These are phyloP conservation scores for Oceanodroma leucorhoa DNA, from an alignment of 2,797 vertebrate genomes.

Conservation along the genomic window DNA sequence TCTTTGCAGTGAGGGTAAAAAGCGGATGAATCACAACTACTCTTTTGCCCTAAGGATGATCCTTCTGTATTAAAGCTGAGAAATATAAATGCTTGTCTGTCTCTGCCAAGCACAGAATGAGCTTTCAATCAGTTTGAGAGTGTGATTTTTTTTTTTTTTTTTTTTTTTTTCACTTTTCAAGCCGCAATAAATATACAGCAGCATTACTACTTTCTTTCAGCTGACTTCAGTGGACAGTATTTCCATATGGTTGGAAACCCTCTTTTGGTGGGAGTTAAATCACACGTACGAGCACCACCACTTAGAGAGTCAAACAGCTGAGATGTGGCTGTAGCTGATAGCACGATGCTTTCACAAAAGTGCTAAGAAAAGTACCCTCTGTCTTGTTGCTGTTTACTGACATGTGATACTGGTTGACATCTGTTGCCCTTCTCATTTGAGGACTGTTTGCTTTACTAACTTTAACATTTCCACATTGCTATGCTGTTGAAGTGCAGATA, in stretches of 20 bases:
- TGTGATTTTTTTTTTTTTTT: not conserved
- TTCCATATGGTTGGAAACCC: not conserved
- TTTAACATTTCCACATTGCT: slow-evolving; percentile 68
- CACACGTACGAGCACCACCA: not conserved
- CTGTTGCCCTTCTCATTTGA: slow-evolving; percentile 75
- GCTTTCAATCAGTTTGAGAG: slow-evolving; percentile 24
- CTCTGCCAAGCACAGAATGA: slow-evolving; percentile 31
- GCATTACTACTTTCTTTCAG: slow-evolving; percentile 25
- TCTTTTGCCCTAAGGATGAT: slow-evolving; percentile 47
- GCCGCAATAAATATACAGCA: not conserved
- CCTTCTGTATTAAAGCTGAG: slow-evolving; percentile 37
- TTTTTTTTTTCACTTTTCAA: slow-evolving; percentile 16
- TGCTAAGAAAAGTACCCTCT: slow-evolving; percentile 65
- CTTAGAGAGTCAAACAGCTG: slow-evolving; percentile 23
- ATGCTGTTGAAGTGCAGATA: slow-evolving; percentile 50
- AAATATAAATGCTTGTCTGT: slow-evolving; percentile 41
- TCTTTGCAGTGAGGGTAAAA: slow-evolving; percentile 51
- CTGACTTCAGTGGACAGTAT: not conserved
- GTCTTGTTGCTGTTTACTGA: slow-evolving; percentile 76
- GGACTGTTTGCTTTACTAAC: slow-evolving; percentile 67
- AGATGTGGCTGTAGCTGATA: slow-evolving; percentile 25
- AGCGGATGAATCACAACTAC: slow-evolving; percentile 49
- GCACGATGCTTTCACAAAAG: slow-evolving; percentile 46
- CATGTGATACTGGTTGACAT: slow-evolving; percentile 73
- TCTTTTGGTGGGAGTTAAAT: slow-evolving; percentile 9